A percentile compares a stretch with the other conserved stretches of the same genome.
phyloP scores from a whole-genome alignment of 2,888 invertebrate species.

The Erynnis tages region DNA sequence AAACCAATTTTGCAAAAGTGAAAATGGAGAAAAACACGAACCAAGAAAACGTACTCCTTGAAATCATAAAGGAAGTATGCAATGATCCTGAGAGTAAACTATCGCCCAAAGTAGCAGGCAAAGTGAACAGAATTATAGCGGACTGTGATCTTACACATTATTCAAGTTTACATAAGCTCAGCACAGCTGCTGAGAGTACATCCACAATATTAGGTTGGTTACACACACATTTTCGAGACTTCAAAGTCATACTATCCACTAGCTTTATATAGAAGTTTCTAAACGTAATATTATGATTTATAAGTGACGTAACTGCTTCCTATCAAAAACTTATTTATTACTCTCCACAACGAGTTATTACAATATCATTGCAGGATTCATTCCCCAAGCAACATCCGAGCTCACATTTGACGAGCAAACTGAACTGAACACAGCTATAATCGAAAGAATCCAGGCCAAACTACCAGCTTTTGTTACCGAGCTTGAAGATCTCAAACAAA shows the following conservation, averaged over 20 bases:
- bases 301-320: too few relatives aligned
- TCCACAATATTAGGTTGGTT: slow-evolving; percentile 62
- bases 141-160: slow-evolving; percentile 66
- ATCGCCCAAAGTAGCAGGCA: slow-evolving; percentile 54
- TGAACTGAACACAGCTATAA: slow-evolving; percentile 65
- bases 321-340: neutral
- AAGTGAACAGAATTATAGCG: slow-evolving; percentile 65
- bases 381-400: slow-evolving; percentile 58
- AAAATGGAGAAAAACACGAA: too few relatives aligned
- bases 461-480: slow-evolving; percentile 55
- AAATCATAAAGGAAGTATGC: slow-evolving; percentile 64
- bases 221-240: too few relatives aligned
- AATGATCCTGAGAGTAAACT: slow-evolving; percentile 47
- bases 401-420: slow-evolving; percentile 68
- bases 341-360: slow-evolving; percentile 2
- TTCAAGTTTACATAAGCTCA: slow-evolving; percentile 65
- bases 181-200: slow-evolving; percentile 65
- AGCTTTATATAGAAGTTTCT: too few relatives aligned
- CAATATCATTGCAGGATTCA: slow-evolving; percentile 56
- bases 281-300: too few relatives aligned
- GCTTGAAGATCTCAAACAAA: slow-evolving; percentile 51
- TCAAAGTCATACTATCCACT: too few relatives aligned
- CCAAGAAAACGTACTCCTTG: slow-evolving; percentile 62
- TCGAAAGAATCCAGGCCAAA: slow-evolving; percentile 60
- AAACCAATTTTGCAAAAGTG: slow-evolving; percentile 40